phyloP scores from a whole-genome alignment of 2,797 vertebrate genomes.

The Sebastes alutus region DNA sequence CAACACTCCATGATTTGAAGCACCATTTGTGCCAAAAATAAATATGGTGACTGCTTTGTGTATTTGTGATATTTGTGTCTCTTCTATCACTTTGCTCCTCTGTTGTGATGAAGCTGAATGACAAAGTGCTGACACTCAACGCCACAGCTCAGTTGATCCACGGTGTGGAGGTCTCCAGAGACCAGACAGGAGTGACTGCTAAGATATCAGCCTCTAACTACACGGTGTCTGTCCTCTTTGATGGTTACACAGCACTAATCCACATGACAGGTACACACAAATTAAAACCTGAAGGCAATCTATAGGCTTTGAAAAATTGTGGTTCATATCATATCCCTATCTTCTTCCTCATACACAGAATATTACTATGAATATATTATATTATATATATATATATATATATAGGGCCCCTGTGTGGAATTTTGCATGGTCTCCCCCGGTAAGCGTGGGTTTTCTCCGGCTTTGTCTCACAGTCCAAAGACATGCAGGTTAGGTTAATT shows the following conservation, averaged over 20 bases:
- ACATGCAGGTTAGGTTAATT: too few relatives aligned
- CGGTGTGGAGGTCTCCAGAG: slow-evolving; percentile 29
- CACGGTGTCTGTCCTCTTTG: slow-evolving; percentile 35
- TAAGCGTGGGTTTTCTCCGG: too few relatives aligned
- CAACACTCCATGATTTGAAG: neutral
- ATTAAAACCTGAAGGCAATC: neutral
- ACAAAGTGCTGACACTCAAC: neutral
- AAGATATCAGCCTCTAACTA: neutral
- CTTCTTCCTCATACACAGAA: too few relatives aligned
- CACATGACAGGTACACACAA: slow-evolving; percentile 13
- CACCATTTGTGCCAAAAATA: neutral
- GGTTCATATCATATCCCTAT: neutral
- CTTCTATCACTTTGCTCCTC: neutral
- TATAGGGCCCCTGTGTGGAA: too few relatives aligned
- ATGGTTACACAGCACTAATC: slow-evolving; percentile 28
- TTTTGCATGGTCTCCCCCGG: too few relatives aligned
- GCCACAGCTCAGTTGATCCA: neutral
- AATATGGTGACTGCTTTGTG: neutral
- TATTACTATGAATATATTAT: too few relatives aligned
- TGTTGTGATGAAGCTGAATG: slow-evolving; percentile 29
- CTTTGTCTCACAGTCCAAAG: too few relatives aligned
- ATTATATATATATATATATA: too few relatives aligned
- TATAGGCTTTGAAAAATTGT: neutral
- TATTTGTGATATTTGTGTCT: neutral
- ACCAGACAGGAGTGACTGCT: slow-evolving; percentile 31